Base-by-base conservation (phyloP, 2,797 vertebrate species). In the Nannoperca obscura region DNA sequence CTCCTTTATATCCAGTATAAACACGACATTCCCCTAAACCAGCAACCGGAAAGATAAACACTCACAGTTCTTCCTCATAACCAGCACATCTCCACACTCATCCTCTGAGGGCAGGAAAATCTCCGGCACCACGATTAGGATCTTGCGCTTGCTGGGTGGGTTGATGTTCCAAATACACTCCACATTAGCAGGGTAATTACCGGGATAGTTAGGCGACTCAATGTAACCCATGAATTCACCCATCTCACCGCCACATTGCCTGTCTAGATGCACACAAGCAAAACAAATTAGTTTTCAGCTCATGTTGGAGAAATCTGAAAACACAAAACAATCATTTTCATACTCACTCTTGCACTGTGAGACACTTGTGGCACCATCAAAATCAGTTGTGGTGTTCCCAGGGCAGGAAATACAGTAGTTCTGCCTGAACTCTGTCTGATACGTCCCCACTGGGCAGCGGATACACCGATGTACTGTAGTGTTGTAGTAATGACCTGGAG, bases 41-140 rank as follows among this genome's bases (percentile, higher is more conserved):
- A 40, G 13, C 24, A 60, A 58, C 27, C 0, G 2, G 14, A 50
- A 36, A 46, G 5, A 22, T 36, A 58, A 14, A 67, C 83, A 96
- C 97, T 95, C 94, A 99, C 98, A 97, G 96, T 99, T 99, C 96
- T 99, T 99, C 93, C 98, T 97, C 98, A 99, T 99, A 74, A 99
- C 98, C 91, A 99, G 92, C 86, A 99, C 97, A 36, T 99, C 98
- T 62, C 98, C 98, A 19, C 98, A 99, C 89, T 99, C 98, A 0
- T 99, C 98, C 94, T 99, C 98, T 0, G 97, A 98, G 0, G 98
- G 98, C 85, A 99, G 95, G 93, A 99, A 99, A 91, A 99, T 99
- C 94, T 99, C 98, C 0, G 98, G 98, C 74, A 99, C 98, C 81
- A 99, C 98, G 5, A 99, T 97, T 53, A 99, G 96, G 92, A 99